A percentile compares a stretch with the other conserved stretches of the same genome.
Conservation (phyloP, 2,113 vertebrate species). For the Sinocyclocheilus rhinocerous region DNA sequence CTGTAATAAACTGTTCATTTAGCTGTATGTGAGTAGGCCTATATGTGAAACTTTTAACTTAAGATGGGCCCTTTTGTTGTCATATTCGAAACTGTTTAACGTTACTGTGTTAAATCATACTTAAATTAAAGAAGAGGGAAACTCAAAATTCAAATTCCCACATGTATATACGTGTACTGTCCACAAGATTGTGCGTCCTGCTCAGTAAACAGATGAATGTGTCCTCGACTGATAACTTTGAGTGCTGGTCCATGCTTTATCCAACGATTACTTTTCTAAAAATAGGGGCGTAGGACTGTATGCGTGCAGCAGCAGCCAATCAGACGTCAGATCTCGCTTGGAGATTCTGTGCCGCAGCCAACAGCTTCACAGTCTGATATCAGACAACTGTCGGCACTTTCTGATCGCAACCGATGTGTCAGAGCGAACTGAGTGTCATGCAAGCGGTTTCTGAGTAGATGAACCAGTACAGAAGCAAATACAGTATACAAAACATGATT, state of each 20-base stretch:
- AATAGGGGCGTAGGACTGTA: background rate
- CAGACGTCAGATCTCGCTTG: background rate
- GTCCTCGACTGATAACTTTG: conserved; percentile 27
- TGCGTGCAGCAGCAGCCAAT: background rate
- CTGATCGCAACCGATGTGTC: background rate
- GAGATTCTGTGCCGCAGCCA: background rate
- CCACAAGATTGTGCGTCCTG: background rate
- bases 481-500: background rate
- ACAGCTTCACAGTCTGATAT: background rate
- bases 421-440: background rate
- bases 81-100: background rate
- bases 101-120: background rate
- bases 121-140: background rate
- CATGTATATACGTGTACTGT: background rate
- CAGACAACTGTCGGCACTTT: background rate
- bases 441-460: background rate
- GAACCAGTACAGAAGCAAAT: background rate
- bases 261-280: background rate
- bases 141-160: background rate
- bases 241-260: background rate
- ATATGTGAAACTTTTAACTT: background rate
- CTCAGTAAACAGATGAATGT: background rate
- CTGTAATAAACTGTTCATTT: background rate
- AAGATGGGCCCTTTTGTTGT: background rate
- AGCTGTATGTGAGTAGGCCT: background rate